Conservation (phyloP, 1,140 invertebrate genomes). For the Ips typographus region DNA sequence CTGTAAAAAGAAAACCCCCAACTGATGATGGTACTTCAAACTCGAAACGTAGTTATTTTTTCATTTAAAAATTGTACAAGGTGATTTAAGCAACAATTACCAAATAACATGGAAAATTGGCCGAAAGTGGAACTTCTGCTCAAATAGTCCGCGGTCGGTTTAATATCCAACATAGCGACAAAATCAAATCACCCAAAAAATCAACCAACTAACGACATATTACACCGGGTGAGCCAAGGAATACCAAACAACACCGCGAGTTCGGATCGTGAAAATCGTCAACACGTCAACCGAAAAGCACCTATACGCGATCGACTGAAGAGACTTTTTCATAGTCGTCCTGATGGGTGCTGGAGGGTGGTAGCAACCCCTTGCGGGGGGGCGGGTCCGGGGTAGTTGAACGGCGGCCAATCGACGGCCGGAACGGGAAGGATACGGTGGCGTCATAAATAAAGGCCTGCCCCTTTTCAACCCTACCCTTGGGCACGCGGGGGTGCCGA, state of each 20-base stretch:
- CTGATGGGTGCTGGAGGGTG: slow-evolving; percentile 13
- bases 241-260: not conserved
- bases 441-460: slow-evolving; percentile 27
- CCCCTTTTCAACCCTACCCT: slow-evolving; percentile 5
- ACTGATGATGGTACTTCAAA: not conserved
- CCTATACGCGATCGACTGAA: slow-evolving; percentile 49
- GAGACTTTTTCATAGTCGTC: slow-evolving; percentile 39
- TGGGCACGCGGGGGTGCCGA: not conserved
- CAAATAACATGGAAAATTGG: slow-evolving; percentile 73
- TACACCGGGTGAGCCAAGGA: not conserved
- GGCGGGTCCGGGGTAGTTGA: slow-evolving; percentile 43
- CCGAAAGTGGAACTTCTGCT: slow-evolving; percentile 70
- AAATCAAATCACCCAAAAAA: not conserved
- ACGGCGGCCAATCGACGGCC: slow-evolving; percentile 32
- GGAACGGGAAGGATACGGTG: slow-evolving; percentile 33
- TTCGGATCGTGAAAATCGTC: not conserved
- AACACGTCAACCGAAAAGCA: slow-evolving; percentile 24
- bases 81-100: slow-evolving; percentile 48
- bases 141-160: slow-evolving; percentile 69
- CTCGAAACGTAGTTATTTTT: too few species aligned
- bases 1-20: slow-evolving; percentile 49
- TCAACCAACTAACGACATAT: not conserved
- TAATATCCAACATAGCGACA: slow-evolving; percentile 65
- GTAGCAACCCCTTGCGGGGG: slow-evolving; percentile 22
- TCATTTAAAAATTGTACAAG: too few species aligned